Evolutionary conservation across 2,888 invertebrate species (phyloP).

Genomic region (Drosophila recens): DNA sequence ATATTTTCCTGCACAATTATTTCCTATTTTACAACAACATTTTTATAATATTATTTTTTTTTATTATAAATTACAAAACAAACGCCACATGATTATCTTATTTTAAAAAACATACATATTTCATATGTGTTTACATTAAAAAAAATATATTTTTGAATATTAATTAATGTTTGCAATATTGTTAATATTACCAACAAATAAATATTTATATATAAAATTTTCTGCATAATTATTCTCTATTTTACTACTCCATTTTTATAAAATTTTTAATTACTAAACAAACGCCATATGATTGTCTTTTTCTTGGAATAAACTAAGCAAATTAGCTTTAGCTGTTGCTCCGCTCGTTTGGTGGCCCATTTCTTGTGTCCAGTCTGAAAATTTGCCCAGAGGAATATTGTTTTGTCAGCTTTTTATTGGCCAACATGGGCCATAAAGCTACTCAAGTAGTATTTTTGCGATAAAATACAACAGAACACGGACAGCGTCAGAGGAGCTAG

Average conservation of each 20-base stretch:
- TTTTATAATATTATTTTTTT: no score
- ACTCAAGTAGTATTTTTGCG: slow-evolving; percentile 83
- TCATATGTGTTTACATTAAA: no score
- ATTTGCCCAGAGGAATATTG: slow-evolving; percentile 78
- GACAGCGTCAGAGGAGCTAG: slow-evolving; percentile 12
- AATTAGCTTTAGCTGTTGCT: slow-evolving; percentile 49
- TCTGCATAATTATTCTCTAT: neutral
- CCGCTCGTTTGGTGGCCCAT: slow-evolving; percentile 68
- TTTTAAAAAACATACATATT: neutral
- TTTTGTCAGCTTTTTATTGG: slow-evolving; percentile 83
- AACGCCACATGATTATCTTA: neutral
- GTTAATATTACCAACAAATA: no score
- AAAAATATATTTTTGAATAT: no score
- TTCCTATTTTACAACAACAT: neutral
- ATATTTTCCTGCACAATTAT: neutral
- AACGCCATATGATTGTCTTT: neutral
- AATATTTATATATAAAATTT: neutral
- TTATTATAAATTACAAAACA: no score
- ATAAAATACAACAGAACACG: slow-evolving; percentile 80
- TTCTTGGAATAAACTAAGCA: slow-evolving; percentile 26
- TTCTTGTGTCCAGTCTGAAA: slow-evolving; percentile 50
- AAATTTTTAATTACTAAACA: neutral
- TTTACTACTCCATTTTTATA: neutral
- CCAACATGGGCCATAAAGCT: slow-evolving; percentile 81
- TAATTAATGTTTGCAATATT: no score